phyloP scores from a whole-genome alignment of 2,113 vertebrate species.

The Scalopus aquaticus region DNA sequence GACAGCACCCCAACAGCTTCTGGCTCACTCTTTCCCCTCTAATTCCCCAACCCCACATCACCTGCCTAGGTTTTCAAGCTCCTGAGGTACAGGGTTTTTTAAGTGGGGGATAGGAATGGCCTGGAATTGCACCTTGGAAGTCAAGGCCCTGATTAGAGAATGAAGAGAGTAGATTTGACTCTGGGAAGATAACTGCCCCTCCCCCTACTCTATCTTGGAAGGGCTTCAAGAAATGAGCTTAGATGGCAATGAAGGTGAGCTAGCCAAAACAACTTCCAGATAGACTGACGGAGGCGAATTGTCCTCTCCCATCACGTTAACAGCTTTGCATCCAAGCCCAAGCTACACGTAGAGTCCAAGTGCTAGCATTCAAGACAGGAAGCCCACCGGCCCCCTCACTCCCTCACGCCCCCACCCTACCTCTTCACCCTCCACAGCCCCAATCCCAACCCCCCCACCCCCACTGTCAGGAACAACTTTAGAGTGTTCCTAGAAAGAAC shows the following conservation, averaged over 20 bases:
- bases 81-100: not conserved
- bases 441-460: no score
- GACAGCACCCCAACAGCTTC: not conserved
- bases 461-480: not conserved
- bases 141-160: not conserved
- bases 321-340: not conserved
- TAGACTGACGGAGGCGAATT: not conserved
- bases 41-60: not conserved
- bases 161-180: not conserved
- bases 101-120: not conserved
- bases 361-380: not conserved
- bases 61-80: not conserved
- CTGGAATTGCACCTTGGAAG: not conserved
- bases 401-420: no score
- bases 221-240: not conserved
- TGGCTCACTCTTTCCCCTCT: not conserved
- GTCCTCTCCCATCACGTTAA: not conserved
- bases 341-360: not conserved
- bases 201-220: not conserved
- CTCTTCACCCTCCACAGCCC: no score
- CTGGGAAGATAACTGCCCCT: not conserved
- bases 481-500: not conserved
- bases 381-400: no score
- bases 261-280: not conserved
- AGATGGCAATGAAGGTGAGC: not conserved